Conservation (phyloP, 2,888 invertebrate genomes). For the Sycophila texana region DNA sequence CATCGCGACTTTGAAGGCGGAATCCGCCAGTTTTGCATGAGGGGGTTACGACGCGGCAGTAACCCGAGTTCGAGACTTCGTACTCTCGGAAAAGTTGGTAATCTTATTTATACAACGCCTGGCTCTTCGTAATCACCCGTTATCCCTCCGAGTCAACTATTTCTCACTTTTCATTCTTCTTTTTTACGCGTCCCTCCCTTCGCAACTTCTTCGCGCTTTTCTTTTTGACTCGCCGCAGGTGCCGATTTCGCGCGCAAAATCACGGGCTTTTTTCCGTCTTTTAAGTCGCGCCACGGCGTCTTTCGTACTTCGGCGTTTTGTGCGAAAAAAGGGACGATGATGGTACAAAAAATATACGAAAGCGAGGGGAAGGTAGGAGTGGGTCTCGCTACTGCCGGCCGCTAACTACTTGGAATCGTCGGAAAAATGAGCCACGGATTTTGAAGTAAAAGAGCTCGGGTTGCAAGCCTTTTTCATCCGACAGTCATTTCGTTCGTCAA, state of each 20-base stretch:
- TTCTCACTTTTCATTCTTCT: conserved; percentile 41
- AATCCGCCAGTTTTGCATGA: background rate
- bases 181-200: background rate
- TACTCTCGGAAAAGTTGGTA: conserved; percentile 30
- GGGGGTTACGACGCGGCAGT: background rate
- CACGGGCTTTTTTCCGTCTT: background rate
- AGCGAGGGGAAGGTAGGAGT: background rate
- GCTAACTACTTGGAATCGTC: conserved; percentile 30
- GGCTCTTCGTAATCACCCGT: conserved; percentile 43
- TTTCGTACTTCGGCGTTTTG: background rate
- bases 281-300: background rate
- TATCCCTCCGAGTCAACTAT: conserved; percentile 44
- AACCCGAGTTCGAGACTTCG: background rate
- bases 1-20: background rate
- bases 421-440: conserved; percentile 13
- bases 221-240: background rate
- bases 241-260: background rate
- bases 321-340: background rate
- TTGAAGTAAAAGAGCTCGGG: conserved; percentile 6
- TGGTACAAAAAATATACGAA: too few relatives aligned
- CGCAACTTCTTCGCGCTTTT: background rate
- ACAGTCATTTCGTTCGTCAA: background rate
- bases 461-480: conserved; percentile 11
- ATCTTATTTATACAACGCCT: conserved; percentile 46
- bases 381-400: background rate